Conservation (phyloP, 2,113 vertebrate species). For the Halichoerus grypus region DNA sequence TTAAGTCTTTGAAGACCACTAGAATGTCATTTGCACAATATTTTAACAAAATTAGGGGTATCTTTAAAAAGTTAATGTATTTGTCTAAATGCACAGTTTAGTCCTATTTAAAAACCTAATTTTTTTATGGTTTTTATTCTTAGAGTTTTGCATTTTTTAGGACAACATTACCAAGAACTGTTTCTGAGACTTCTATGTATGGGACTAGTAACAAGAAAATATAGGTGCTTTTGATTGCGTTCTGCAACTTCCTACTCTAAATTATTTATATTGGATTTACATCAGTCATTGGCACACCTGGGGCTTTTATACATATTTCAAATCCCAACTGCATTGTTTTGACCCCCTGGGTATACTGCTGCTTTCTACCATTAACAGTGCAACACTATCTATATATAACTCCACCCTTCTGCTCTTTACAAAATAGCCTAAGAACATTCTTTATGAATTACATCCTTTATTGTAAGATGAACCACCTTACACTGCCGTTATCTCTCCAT, state of each 20-base stretch:
- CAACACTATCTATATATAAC: neutral
- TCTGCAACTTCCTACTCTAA: neutral
- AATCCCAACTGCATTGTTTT: neutral
- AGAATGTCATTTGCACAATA: neutral
- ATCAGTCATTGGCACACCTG: neutral
- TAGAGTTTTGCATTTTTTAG: neutral
- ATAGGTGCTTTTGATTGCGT: neutral
- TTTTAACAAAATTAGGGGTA: slow-evolving; percentile 40
- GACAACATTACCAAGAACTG: neutral
- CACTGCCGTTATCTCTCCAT: too few species aligned
- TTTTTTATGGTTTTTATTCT: neutral
- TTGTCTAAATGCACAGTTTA: slow-evolving; percentile 47
- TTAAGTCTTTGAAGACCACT: slow-evolving; percentile 32
- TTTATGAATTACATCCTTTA: neutral
- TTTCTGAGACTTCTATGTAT: neutral
- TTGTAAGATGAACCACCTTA: neutral
- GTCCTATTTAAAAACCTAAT: neutral
- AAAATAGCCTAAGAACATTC: neutral
- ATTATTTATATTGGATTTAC: neutral
- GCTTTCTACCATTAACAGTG: neutral
- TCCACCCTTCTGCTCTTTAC: neutral
- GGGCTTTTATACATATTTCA: neutral
- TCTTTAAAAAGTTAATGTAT: neutral
- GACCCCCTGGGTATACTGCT: neutral
- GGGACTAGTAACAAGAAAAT: neutral